Evolutionary conservation across 2,113 vertebrate genomes (phyloP).

Genomic region (Etheostoma cragini): DNA sequence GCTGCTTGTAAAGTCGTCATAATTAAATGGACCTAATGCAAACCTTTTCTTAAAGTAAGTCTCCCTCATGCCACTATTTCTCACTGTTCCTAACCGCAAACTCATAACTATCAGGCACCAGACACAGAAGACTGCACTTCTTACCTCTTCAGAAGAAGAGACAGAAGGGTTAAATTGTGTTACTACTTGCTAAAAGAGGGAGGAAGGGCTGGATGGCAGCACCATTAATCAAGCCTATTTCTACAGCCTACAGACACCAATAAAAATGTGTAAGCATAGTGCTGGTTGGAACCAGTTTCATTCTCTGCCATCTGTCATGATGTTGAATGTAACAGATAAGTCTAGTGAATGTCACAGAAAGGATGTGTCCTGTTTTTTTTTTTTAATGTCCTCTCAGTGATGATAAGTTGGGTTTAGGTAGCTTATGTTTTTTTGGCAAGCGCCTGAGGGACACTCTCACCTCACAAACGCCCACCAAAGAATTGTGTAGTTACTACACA

Average conservation of each 20-base stretch:
- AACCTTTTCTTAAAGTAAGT: not conserved
- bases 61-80: not conserved
- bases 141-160: not conserved
- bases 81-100: not conserved
- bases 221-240: slow-evolving; percentile 39
- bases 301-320: slow-evolving; percentile 3
- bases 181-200: slow-evolving; percentile 15
- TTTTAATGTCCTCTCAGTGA: not conserved
- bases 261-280: slow-evolving; percentile 21
- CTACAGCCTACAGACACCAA: slow-evolving; percentile 32
- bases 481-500: slow-evolving; percentile 36
- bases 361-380: slow-evolving; percentile 22
- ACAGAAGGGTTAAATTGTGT: slow-evolving; percentile 3
- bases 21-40: slow-evolving; percentile 26
- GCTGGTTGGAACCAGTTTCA: not conserved
- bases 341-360: slow-evolving; percentile 40
- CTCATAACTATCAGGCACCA: not conserved
- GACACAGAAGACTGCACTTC: not conserved
- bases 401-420: slow-evolving; percentile 29
- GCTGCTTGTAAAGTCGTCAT: slow-evolving; percentile 28
- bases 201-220: slow-evolving; percentile 21
- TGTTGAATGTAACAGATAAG: slow-evolving; percentile 10
- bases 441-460: slow-evolving; percentile 30
- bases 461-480: slow-evolving; percentile 32
- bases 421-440: slow-evolving; percentile 53